Evolutionary conservation across 2,797 vertebrate species (phyloP).

Genomic region (Sebastes goodei): DNA sequence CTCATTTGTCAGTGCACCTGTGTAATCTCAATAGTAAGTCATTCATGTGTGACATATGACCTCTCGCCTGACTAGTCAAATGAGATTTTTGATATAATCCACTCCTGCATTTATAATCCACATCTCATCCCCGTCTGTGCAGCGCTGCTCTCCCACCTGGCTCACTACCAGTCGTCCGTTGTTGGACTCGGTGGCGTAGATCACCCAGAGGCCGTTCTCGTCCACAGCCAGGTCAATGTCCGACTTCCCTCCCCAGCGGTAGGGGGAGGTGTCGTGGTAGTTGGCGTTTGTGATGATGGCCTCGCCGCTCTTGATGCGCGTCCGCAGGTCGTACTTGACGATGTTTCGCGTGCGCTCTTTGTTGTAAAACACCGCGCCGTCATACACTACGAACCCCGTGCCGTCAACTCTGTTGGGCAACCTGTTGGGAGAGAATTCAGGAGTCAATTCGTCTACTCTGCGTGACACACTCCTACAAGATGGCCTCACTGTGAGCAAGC

Average conservation of each 20-base stretch:
- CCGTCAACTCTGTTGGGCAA: slow-evolving; percentile 94
- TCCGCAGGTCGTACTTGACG: slow-evolving; percentile 93
- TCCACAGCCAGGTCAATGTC: slow-evolving; percentile 96
- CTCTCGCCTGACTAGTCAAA: slow-evolving; percentile 39
- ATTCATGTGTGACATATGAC: slow-evolving; percentile 44
- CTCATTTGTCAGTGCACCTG: slow-evolving; percentile 37
- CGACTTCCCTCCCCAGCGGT: slow-evolving; percentile 96
- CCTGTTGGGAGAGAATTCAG: slow-evolving; percentile 67
- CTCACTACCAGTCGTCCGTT: slow-evolving; percentile 93
- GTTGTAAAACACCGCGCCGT: slow-evolving; percentile 96
- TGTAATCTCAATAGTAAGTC: slow-evolving; percentile 36
- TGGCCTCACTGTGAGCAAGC: slow-evolving; percentile 26
- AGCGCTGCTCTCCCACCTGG: slow-evolving; percentile 84
- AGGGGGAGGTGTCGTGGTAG: slow-evolving; percentile 95
- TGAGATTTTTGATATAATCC: slow-evolving; percentile 65
- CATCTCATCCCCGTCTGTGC: slow-evolving; percentile 39
- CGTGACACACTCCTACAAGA: slow-evolving; percentile 45
- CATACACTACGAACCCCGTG: slow-evolving; percentile 94
- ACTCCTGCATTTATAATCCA: slow-evolving; percentile 54
- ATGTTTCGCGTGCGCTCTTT: slow-evolving; percentile 96
- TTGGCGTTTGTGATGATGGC: slow-evolving; percentile 93
- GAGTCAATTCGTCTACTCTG: slow-evolving; percentile 31
- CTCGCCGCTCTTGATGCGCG: slow-evolving; percentile 96
- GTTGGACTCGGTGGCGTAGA: slow-evolving; percentile 94
- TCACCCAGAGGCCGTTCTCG: slow-evolving; percentile 95